phyloP scores from a whole-genome alignment of 2,888 invertebrate genomes.

The Zygaena filipendulae region DNA sequence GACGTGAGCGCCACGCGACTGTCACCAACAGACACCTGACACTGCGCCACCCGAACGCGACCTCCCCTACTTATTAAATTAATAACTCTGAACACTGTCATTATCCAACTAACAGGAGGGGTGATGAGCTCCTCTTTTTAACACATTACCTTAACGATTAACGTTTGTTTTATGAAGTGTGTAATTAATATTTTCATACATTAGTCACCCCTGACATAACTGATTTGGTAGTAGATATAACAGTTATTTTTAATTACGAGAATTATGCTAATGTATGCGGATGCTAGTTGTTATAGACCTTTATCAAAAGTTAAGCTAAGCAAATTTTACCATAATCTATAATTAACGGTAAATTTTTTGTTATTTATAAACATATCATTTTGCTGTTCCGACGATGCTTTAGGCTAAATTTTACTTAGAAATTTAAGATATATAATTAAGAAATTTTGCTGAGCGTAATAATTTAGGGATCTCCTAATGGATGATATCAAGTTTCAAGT shows the following conservation, averaged over 20 bases:
- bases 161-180: conserved; percentile 57
- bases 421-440: conserved; percentile 69
- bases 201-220: conserved; percentile 17
- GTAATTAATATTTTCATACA: conserved; percentile 55
- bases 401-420: conserved; percentile 64
- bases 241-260: too few species aligned
- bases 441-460: conserved; percentile 62
- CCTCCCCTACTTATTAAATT: conserved; percentile 63
- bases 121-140: conserved; percentile 55
- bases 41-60: conserved; percentile 30
- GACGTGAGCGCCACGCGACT: conserved; percentile 18
- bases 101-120: conserved; percentile 64
- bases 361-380: conserved; percentile 67
- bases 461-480: conserved; percentile 64
- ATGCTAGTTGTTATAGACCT: too few species aligned
- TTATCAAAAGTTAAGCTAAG: too few species aligned
- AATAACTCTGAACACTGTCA: conserved; percentile 63
- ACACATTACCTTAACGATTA: conserved; percentile 58
- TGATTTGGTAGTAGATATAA: too few species aligned
- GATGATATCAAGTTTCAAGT: conserved; percentile 64
- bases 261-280: too few species aligned
- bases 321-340: too few species aligned
- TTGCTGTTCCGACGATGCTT: conserved; percentile 51
- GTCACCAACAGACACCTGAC: conserved; percentile 10
- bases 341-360: conserved; percentile 53